These are phyloP conservation scores for Drosophila atripex DNA, from an alignment of 2,888 invertebrate species.

Conservation along the genomic window DNA sequence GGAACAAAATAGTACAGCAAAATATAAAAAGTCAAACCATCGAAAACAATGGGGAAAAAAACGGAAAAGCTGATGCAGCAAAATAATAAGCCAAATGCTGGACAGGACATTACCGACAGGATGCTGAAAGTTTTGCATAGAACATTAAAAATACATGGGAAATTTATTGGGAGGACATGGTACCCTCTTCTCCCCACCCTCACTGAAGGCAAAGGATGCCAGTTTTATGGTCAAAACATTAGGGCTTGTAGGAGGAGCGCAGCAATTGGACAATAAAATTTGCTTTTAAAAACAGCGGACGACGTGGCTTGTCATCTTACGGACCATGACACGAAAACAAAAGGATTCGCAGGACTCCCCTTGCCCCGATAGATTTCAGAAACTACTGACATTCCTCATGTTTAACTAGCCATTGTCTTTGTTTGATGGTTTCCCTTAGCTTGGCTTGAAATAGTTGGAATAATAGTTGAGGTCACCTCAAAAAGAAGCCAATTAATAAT, in stretches of 20 bases:
- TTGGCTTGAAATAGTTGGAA: not conserved
- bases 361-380: not conserved
- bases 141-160: conserved; percentile 12
- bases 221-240: conserved; percentile 28
- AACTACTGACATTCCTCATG: conserved; percentile 37
- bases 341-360: not conserved
- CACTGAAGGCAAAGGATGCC: conserved; percentile 1
- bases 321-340: conserved; percentile 34
- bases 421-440: not conserved
- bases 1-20: not conserved
- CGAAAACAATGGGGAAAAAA: conserved; percentile 16
- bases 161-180: conserved; percentile 26
- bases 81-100: conserved; percentile 26
- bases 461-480: not conserved
- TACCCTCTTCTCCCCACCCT: too few species aligned
- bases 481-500: not conserved
- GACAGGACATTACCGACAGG: conserved; percentile 39
- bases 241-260: conserved; percentile 4
- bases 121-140: conserved; percentile 41
- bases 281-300: conserved; percentile 16
- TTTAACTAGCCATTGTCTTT: conserved; percentile 13
- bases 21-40: conserved; percentile 4
- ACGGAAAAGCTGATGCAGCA: conserved; percentile 55
- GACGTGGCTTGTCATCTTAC: conserved; percentile 1
- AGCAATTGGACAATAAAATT: conserved; percentile 36